A percentile compares a stretch with the other conserved stretches of the same genome.
Conservation (phyloP, 2,113 vertebrate genomes). For the Axis porcinus region DNA sequence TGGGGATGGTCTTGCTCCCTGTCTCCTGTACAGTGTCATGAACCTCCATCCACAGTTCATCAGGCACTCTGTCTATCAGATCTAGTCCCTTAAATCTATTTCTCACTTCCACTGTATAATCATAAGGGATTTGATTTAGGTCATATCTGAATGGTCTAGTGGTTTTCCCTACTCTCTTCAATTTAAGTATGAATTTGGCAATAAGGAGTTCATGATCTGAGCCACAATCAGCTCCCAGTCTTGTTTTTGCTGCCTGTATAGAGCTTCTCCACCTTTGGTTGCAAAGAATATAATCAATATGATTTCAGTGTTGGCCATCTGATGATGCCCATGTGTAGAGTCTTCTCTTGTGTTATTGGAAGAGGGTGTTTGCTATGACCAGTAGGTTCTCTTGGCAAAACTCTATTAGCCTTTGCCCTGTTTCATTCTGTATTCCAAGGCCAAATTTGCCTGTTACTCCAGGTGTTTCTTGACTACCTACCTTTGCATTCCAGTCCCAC, state of each 20-base stretch:
- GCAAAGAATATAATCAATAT: background rate
- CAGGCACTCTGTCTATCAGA: background rate
- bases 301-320: background rate
- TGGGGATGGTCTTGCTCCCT: background rate
- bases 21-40: background rate
- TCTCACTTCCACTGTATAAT: background rate
- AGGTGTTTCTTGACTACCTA: background rate
- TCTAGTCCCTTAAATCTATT: background rate
- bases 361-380: background rate
- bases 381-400: background rate
- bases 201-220: background rate
- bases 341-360: background rate
- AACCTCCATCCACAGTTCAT: background rate
- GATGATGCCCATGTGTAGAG: background rate
- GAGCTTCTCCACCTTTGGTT: background rate
- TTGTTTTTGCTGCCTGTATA: background rate
- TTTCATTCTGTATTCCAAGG: background rate
- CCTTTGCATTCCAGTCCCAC: background rate
- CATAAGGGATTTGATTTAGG: background rate
- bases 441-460: background rate
- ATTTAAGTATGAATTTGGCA: background rate
- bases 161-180: background rate
- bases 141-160: background rate
- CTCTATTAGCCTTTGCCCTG: background rate
- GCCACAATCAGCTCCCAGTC: background rate